Conservation (phyloP, 2,113 vertebrate species). For the Artemisiospiza belli region DNA sequence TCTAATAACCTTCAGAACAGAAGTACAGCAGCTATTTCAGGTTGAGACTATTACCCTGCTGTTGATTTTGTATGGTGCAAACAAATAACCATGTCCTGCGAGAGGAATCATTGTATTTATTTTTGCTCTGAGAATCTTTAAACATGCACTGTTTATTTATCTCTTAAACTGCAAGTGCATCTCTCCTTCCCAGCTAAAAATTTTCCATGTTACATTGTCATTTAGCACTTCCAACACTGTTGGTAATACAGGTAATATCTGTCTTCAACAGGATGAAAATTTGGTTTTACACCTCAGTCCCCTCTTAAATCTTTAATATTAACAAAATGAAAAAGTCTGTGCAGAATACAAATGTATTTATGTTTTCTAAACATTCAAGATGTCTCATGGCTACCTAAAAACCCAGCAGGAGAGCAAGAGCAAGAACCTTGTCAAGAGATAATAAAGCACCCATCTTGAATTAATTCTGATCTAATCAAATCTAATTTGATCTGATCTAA, state of each 20-base stretch:
- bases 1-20: conserved; percentile 6
- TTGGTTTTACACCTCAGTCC: conserved; percentile 44
- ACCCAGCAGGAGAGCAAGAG: background rate
- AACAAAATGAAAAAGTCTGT: conserved; percentile 42
- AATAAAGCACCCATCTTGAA: background rate
- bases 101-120: background rate
- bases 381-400: background rate
- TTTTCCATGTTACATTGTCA: background rate
- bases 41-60: background rate
- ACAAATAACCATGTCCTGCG: background rate
- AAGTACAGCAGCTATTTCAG: background rate
- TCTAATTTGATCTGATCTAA: conserved; percentile 19
- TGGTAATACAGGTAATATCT: conserved; percentile 8
- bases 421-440: background rate
- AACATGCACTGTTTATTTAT: conserved; percentile 27
- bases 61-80: background rate
- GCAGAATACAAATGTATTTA: conserved; percentile 17
- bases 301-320: conserved; percentile 52
- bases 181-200: background rate
- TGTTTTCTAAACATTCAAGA: background rate
- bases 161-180: background rate
- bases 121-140: conserved; percentile 6
- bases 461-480: conserved; percentile 48
- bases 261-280: conserved; percentile 27
- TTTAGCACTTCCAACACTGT: conserved; percentile 53